These are phyloP conservation scores for Geophilus truncorum DNA, from an alignment of 2,888 invertebrate species.

Conservation along the genomic window DNA sequence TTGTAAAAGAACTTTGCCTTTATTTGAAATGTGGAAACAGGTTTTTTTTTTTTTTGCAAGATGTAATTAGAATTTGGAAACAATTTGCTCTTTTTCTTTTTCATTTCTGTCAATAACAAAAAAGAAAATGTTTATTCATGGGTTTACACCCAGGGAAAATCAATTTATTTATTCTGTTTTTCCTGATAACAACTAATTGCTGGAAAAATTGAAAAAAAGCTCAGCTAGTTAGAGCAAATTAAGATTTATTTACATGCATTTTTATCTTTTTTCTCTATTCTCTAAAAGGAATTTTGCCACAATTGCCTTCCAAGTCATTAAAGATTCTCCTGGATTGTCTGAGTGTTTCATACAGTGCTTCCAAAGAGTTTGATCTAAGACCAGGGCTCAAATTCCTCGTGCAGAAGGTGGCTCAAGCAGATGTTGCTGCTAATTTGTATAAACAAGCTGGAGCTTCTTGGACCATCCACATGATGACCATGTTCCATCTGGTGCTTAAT, in stretches of 20 bases:
- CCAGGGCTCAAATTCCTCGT: slow-evolving; percentile 90
- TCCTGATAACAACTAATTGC: too few relatives aligned
- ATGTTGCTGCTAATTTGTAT: slow-evolving; percentile 82
- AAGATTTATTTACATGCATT: not conserved
- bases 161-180: too few relatives aligned
- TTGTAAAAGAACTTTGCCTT: too few relatives aligned
- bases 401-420: slow-evolving; percentile 84
- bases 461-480: slow-evolving; percentile 70
- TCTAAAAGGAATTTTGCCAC: slow-evolving; percentile 43
- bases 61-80: too few relatives aligned
- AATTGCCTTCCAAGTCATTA: slow-evolving; percentile 53
- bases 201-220: too few relatives aligned
- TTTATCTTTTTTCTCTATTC: not conserved
- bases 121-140: too few relatives aligned
- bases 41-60: too few relatives aligned
- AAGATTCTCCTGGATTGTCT: slow-evolving; percentile 71
- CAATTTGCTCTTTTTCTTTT: too few relatives aligned
- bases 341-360: slow-evolving; percentile 73
- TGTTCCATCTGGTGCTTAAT: slow-evolving; percentile 76
- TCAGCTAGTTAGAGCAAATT: too few relatives aligned
- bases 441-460: slow-evolving; percentile 88
- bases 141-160: too few relatives aligned
- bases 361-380: slow-evolving; percentile 79
- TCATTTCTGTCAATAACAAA: too few relatives aligned
- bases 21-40: too few relatives aligned